Conservation (phyloP, 2,113 vertebrate genomes). For the Hylia prasina region DNA sequence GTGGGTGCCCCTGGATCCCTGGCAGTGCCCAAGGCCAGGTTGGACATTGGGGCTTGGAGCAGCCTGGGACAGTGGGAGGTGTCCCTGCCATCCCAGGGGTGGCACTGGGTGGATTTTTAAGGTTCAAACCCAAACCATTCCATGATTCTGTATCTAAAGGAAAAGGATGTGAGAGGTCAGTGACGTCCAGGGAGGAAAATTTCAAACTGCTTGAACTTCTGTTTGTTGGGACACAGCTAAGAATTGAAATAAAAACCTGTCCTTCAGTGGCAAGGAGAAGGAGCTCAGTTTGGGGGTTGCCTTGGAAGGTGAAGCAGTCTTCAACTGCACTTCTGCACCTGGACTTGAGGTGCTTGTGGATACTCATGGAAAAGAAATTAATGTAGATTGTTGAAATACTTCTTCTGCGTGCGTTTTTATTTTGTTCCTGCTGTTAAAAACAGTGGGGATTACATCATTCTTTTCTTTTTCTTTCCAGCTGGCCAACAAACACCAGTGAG, state of each 20-base stretch:
- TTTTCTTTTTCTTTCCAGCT: slow-evolving; percentile 67
- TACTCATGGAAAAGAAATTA: not conserved
- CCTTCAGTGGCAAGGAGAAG: not conserved
- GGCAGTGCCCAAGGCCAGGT: not conserved
- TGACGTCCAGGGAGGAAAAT: not conserved
- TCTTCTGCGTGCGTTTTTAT: rapidly evolving
- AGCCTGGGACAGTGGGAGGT: not conserved
- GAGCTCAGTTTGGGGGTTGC: not conserved
- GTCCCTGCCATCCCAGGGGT: not conserved
- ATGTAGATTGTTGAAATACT: not conserved
- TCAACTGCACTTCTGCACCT: not conserved
- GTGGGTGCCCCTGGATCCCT: not conserved
- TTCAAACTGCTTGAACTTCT: not conserved
- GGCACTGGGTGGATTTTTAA: rapidly evolving
- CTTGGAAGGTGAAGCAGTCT: not conserved
- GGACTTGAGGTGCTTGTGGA: not conserved
- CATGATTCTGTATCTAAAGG: not conserved
- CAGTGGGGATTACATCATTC: rapidly evolving
- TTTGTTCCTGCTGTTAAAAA: not conserved
- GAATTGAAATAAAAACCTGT: not conserved
- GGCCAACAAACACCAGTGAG: slow-evolving; percentile 84
- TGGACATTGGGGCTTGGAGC: not conserved
- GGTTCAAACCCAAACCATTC: not conserved
- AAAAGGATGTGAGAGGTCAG: not conserved
- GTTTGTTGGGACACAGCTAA: not conserved